Percentiles rank a stretch among this genome's conserved stretches.
Evolutionary conservation across 2,888 invertebrate species (phyloP).

Genomic region (Scaptomyza polygonia): DNA sequence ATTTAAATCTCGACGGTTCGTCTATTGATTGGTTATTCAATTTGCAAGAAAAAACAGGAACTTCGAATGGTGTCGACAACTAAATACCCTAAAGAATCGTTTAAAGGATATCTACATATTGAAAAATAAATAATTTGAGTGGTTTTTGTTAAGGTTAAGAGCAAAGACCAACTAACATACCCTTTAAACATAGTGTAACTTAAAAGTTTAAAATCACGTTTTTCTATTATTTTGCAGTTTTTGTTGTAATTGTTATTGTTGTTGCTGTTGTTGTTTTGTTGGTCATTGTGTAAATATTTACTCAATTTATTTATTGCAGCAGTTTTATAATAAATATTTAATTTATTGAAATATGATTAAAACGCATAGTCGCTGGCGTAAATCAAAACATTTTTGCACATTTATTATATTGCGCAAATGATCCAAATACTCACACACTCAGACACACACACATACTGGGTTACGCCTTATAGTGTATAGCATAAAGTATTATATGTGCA

Average conservation of each 20-base stretch:
- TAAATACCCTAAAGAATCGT: background rate
- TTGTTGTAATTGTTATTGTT: background rate
- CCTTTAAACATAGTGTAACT: background rate
- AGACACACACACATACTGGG: conserved; percentile 1
- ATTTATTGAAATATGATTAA: conserved; percentile 80
- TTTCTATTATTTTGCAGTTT: background rate
- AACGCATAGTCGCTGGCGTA: conserved; percentile 61
- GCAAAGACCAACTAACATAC: background rate
- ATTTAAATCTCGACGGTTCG: conserved; percentile 19
- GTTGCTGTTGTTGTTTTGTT: conserved; percentile 5
- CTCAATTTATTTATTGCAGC: conserved; percentile 69
- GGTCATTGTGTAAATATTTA: conserved; percentile 48
- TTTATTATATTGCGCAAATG: conserved; percentile 57
- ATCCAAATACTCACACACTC: conserved; percentile 5
- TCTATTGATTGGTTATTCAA: conserved; percentile 34
- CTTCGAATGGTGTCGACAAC: background rate
- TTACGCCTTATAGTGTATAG: background rate
- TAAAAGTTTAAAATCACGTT: background rate
- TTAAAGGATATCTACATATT: background rate
- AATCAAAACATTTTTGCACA: conserved; percentile 75
- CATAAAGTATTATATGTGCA: conserved; percentile 52
- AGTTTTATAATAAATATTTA: conserved; percentile 74
- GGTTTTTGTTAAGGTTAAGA: no score
- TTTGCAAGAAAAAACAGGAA: conserved; percentile 17
- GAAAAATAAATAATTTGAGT: background rate